These are phyloP conservation scores for Cyanoderma ruficeps DNA, from an alignment of 2,113 vertebrate genomes.

Conservation along the genomic window DNA sequence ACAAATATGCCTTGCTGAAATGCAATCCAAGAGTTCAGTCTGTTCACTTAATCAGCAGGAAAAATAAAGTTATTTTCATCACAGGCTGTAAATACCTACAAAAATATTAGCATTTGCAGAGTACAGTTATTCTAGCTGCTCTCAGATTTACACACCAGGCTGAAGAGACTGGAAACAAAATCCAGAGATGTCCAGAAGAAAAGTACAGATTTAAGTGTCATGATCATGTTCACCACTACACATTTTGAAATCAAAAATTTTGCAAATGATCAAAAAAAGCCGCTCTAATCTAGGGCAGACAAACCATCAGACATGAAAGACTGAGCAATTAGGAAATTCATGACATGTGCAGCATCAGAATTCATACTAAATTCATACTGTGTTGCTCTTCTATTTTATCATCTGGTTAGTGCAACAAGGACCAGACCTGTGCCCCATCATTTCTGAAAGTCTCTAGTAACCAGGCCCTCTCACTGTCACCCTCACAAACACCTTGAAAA, in stretches of 20 bases:
- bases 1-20: not conserved
- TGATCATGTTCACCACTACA: fast-evolving
- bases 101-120: not conserved
- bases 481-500: not conserved
- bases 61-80: not conserved
- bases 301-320: not conserved
- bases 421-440: not conserved
- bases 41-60: not conserved
- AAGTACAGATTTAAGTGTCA: not conserved
- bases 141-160: not conserved
- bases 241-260: not conserved
- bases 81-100: not conserved
- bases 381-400: not conserved
- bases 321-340: not conserved
- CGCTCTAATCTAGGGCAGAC: not conserved
- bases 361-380: not conserved
- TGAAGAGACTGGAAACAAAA: not conserved
- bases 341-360: not conserved
- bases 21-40: not conserved
- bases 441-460: not conserved
- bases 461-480: not conserved
- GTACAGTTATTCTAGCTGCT: not conserved
- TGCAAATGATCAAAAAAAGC: not conserved
- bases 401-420: not conserved
- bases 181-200: not conserved